phyloP scores from a whole-genome alignment of 2,888 invertebrate genomes.

The Machimus atricapillus region DNA sequence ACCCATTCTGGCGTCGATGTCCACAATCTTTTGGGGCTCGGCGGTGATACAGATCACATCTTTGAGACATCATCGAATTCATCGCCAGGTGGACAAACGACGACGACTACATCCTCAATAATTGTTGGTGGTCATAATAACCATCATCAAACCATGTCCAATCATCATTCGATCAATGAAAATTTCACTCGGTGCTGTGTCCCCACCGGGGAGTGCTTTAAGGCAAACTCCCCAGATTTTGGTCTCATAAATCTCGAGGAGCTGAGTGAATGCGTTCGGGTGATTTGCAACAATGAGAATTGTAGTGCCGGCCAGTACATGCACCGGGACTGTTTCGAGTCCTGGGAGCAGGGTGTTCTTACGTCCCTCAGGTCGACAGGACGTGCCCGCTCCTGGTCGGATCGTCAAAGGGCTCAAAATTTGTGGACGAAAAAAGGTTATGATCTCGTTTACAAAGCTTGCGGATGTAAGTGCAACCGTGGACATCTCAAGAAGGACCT shows the following conservation, averaged over 20 bases:
- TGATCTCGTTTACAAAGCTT: constrained; percentile 93
- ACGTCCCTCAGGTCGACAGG: constrained; percentile 90
- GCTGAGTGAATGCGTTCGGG: constrained; percentile 82
- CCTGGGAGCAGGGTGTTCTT: constrained; percentile 90
- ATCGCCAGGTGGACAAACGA: neutral
- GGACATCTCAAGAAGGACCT: constrained; percentile 94
- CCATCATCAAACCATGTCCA: constrained; percentile 47
- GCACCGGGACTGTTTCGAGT: constrained; percentile 95
- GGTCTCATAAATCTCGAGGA: constrained; percentile 71
- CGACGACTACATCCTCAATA: neutral
- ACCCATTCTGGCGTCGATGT: constrained; percentile 53
- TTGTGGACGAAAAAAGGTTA: constrained; percentile 98
- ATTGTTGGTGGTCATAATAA: constrained; percentile 50
- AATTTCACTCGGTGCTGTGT: constrained; percentile 78
- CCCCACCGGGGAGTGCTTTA: constrained; percentile 81
- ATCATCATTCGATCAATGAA: constrained; percentile 59
- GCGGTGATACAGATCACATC: constrained; percentile 41
- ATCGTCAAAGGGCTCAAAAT: constrained; percentile 92
- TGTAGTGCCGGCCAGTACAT: constrained; percentile 89
- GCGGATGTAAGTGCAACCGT: constrained; percentile 90
- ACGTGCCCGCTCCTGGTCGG: constrained; percentile 92
- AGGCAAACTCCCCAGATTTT: constrained; percentile 65
- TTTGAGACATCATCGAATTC: constrained; percentile 42
- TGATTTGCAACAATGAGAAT: constrained; percentile 93
- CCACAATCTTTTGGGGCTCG: constrained; percentile 57